These are phyloP conservation scores for Spea hammondii DNA, from an alignment of 2,797 vertebrate species.

Conservation along the genomic window DNA sequence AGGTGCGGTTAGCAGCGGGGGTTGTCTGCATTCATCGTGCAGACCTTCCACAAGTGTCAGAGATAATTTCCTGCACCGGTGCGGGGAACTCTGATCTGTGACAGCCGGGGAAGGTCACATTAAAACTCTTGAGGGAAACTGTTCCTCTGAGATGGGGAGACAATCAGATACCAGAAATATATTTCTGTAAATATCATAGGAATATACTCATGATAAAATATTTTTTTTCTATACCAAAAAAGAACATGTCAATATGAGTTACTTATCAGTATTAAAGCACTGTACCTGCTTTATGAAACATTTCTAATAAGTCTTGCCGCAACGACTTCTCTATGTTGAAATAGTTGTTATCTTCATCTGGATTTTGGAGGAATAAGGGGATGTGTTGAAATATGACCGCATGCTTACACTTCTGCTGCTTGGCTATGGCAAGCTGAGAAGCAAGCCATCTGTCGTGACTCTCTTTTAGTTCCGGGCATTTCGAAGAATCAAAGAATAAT, in stretches of 20 bases:
- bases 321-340: constrained; percentile 82
- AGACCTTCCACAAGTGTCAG: too few relatives aligned
- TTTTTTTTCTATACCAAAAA: constrained; percentile 8
- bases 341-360: constrained; percentile 86
- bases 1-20: too few relatives aligned
- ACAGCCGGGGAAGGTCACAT: constrained; percentile 4
- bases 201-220: constrained; percentile 11
- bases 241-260: constrained; percentile 2
- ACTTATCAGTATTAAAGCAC: constrained; percentile 38
- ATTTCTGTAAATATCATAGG: constrained; percentile 24
- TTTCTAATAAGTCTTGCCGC: constrained; percentile 77
- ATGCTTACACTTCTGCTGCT: constrained; percentile 71
- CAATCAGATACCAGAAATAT: constrained; percentile 39
- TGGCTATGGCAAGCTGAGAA: constrained; percentile 74
- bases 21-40: too few relatives aligned
- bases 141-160: constrained; percentile 20
- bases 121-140: constrained; percentile 23
- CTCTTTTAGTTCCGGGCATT: constrained; percentile 76
- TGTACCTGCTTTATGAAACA: constrained; percentile 79
- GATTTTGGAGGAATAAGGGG: constrained; percentile 79
- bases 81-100: too few relatives aligned
- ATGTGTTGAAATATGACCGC: constrained; percentile 93
- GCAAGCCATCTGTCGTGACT: constrained; percentile 90
- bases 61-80: too few relatives aligned
- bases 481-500: constrained; percentile 80